Conservation (phyloP, 2,888 invertebrate genomes). For the Sarcophaga caerulescens region DNA sequence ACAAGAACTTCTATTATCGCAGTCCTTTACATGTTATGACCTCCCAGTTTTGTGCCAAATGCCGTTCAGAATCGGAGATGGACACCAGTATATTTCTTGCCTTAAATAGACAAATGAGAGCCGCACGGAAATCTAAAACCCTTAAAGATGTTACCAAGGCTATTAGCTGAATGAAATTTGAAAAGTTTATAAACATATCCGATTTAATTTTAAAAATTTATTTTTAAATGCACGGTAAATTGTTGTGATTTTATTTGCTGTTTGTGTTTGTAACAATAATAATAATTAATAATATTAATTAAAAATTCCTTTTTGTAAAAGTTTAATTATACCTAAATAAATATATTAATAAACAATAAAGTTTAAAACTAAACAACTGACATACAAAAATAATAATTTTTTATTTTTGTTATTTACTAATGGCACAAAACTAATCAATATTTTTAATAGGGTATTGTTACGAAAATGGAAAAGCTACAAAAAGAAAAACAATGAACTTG, state of each 20-base stretch:
- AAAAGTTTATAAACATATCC: background rate
- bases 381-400: too few relatives aligned
- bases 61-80: slow-evolving; percentile 84
- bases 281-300: too few relatives aligned
- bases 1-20: slow-evolving; percentile 84
- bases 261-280: too few relatives aligned
- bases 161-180: slow-evolving; percentile 71
- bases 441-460: too few relatives aligned
- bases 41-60: slow-evolving; percentile 86
- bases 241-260: background rate
- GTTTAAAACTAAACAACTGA: too few relatives aligned
- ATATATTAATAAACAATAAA: too few relatives aligned
- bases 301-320: too few relatives aligned
- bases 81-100: slow-evolving; percentile 82
- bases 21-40: slow-evolving; percentile 87
- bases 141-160: slow-evolving; percentile 78
- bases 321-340: too few relatives aligned
- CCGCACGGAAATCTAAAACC: slow-evolving; percentile 74
- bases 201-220: background rate
- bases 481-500: too few relatives aligned
- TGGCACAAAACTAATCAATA: too few relatives aligned
- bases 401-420: too few relatives aligned
- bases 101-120: slow-evolving; percentile 84
- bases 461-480: too few relatives aligned
- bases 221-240: background rate